Conservation (phyloP, 1,140 invertebrate species). For the Drosophila bipectinata region DNA sequence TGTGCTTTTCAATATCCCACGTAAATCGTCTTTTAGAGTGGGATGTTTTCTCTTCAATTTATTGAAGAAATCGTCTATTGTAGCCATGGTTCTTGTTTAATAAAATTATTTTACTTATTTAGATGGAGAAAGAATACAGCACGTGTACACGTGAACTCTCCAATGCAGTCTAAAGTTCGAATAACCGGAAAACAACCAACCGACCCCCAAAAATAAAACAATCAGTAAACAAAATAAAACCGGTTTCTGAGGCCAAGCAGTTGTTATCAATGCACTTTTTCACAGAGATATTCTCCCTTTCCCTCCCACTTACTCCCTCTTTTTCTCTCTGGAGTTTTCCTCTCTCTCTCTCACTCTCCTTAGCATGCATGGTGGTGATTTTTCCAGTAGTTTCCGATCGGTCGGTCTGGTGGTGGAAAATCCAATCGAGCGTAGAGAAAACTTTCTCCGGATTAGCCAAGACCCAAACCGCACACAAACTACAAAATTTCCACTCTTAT, state of each 20-base stretch:
- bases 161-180: slow-evolving; percentile 31
- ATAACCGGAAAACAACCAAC: slow-evolving; percentile 29
- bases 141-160: slow-evolving; percentile 14
- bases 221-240: slow-evolving; percentile 27
- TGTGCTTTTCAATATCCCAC: slow-evolving; percentile 26
- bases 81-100: slow-evolving; percentile 20
- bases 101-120: not conserved
- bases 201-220: not conserved
- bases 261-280: slow-evolving; percentile 20
- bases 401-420: slow-evolving; percentile 40
- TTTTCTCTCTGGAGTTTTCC: not conserved
- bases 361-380: slow-evolving; percentile 41
- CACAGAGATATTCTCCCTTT: not conserved
- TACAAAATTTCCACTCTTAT: slow-evolving; percentile 25
- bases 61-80: slow-evolving; percentile 51
- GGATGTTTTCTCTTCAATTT: slow-evolving; percentile 50
- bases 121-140: not conserved
- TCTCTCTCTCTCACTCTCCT: not conserved
- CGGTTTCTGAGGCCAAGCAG: slow-evolving; percentile 32
- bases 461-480: slow-evolving; percentile 24
- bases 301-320: not conserved
- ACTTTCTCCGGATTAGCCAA: slow-evolving; percentile 22
- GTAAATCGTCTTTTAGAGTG: slow-evolving; percentile 23
- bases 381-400: slow-evolving; percentile 27
- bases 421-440: slow-evolving; percentile 12